These are phyloP conservation scores for Pyrrhia umbra DNA, from an alignment of 2,888 invertebrate species.

Conservation along the genomic window DNA sequence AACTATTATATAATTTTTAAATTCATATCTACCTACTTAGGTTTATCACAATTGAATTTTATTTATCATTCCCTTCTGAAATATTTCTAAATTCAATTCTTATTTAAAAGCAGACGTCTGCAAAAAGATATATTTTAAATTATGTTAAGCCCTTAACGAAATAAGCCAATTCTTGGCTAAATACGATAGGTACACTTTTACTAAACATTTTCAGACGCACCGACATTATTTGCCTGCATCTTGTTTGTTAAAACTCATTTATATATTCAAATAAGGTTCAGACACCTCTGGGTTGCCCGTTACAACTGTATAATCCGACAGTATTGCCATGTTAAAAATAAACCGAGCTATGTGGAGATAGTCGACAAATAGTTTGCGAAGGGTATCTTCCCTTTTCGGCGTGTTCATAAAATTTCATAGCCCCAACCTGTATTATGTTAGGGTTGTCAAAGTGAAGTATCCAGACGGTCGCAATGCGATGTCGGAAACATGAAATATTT, in stretches of 20 bases:
- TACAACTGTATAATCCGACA: slow-evolving; percentile 37
- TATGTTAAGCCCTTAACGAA: background rate
- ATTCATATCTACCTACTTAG: too few relatives aligned
- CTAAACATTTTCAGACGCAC: slow-evolving; percentile 27
- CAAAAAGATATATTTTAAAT: background rate
- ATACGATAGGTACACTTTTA: slow-evolving; percentile 8
- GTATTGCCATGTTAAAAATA: slow-evolving; percentile 46
- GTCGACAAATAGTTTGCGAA: slow-evolving; percentile 51
- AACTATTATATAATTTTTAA: too few relatives aligned
- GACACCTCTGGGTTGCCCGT: slow-evolving; percentile 36
- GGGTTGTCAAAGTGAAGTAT: slow-evolving; percentile 44
- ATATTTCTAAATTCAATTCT: background rate
- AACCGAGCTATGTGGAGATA: slow-evolving; percentile 28
- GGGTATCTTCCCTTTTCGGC: slow-evolving; percentile 21
- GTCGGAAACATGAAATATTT: slow-evolving; percentile 12
- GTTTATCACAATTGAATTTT: background rate
- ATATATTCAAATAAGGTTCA: slow-evolving; percentile 47
- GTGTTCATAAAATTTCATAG: slow-evolving; percentile 57
- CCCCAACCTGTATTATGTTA: slow-evolving; percentile 27
- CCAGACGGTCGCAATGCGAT: slow-evolving; percentile 15
- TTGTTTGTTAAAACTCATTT: slow-evolving; percentile 28
- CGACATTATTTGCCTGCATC: slow-evolving; percentile 27
- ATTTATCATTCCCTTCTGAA: too few relatives aligned
- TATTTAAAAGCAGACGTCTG: background rate
- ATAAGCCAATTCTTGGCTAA: slow-evolving; percentile 1